Conservation (phyloP, 2,888 invertebrate genomes). For the Heteromurus nitidus region DNA sequence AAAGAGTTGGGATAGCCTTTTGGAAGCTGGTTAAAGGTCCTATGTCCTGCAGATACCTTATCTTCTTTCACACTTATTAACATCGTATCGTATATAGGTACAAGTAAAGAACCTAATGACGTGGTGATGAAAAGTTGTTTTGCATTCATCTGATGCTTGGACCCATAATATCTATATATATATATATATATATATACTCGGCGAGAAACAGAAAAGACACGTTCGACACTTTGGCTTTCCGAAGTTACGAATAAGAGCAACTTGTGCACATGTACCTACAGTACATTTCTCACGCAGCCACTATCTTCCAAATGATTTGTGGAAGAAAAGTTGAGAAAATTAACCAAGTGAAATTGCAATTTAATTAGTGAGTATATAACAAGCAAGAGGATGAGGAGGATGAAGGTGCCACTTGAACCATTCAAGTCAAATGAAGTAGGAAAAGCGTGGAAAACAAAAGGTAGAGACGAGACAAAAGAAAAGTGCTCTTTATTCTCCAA, state of each 20-base stretch:
- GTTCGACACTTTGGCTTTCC: too few relatives aligned
- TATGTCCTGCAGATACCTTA: too few relatives aligned
- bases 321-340: background rate
- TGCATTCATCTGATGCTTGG: background rate
- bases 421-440: background rate
- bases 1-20: background rate
- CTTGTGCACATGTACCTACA: background rate
- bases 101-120: background rate
- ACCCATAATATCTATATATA: background rate
- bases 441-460: background rate
- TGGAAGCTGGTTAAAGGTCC: too few relatives aligned
- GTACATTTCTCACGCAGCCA: background rate
- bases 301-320: background rate
- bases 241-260: background rate
- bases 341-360: background rate
- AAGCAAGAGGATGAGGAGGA: background rate
- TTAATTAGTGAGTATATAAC: conserved; percentile 11
- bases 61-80: too few relatives aligned
- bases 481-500: background rate
- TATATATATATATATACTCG: too few relatives aligned
- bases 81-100: background rate
- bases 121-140: background rate
- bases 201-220: too few relatives aligned
- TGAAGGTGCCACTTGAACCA: background rate
- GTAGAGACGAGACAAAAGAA: background rate